Percentiles rank a stretch among this genome's conserved stretches.
Evolutionary conservation across 2,113 vertebrate genomes (phyloP).

Genomic region (Tragelaphus buxtoni): DNA sequence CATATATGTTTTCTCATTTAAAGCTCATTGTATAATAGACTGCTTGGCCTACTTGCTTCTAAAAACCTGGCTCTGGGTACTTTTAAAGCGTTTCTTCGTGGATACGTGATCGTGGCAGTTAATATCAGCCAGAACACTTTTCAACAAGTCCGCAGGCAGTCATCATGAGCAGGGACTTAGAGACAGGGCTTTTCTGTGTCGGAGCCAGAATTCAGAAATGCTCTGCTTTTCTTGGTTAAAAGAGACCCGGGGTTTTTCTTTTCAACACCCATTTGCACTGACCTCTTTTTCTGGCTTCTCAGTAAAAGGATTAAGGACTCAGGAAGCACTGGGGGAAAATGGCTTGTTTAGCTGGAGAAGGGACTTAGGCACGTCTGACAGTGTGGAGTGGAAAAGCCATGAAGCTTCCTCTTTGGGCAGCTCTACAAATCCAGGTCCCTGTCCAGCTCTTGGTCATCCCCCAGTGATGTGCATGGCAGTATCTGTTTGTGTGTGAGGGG

Average conservation of each 20-base stretch:
- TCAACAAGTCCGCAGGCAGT: slow-evolving; percentile 31
- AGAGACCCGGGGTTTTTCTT: slow-evolving; percentile 39
- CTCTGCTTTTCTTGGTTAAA: slow-evolving; percentile 54
- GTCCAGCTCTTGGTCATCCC: background rate
- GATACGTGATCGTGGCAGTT: background rate
- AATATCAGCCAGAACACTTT: slow-evolving; percentile 5
- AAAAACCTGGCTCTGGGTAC: background rate
- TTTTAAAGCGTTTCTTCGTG: background rate
- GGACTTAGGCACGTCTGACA: background rate
- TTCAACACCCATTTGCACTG: slow-evolving; percentile 47
- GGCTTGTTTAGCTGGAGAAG: background rate
- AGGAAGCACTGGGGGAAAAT: background rate
- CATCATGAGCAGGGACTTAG: background rate
- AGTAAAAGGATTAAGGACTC: slow-evolving; percentile 55
- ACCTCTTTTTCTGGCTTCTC: slow-evolving; percentile 66
- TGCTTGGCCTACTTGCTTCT: background rate
- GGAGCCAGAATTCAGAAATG: slow-evolving; percentile 44
- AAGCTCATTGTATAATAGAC: background rate
- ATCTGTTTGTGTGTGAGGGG: background rate
- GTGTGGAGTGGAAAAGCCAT: background rate
- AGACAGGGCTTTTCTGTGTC: slow-evolving; percentile 53
- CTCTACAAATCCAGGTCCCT: background rate
- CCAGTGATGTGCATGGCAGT: background rate
- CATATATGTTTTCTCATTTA: background rate
- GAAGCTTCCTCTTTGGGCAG: background rate